A percentile compares a stretch with the other conserved stretches of the same genome.
Conservation (phyloP, 2,113 vertebrate species). For the Pomatostomus ruficeps region DNA sequence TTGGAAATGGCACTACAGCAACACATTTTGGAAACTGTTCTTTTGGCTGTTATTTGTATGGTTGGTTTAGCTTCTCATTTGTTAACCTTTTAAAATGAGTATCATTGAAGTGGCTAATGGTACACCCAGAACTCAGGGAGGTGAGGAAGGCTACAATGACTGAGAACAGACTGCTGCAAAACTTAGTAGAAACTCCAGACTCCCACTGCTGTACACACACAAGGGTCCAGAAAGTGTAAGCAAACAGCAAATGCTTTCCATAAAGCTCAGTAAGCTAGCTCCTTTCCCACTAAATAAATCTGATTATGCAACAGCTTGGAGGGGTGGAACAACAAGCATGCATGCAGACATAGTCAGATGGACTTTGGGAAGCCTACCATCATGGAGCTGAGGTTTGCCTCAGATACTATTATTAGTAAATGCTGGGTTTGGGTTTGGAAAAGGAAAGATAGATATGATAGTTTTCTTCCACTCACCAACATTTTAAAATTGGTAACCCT, state of each 20-base stretch:
- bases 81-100: constrained; percentile 83
- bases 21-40: constrained; percentile 79
- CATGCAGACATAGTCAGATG: background rate
- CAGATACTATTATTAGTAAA: background rate
- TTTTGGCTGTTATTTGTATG: constrained; percentile 84
- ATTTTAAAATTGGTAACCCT: background rate
- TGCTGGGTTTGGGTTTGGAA: background rate
- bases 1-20: constrained; percentile 74
- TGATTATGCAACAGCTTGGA: constrained; percentile 2
- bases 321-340: background rate
- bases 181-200: constrained; percentile 23
- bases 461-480: background rate
- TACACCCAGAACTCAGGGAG: constrained; percentile 59
- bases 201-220: background rate
- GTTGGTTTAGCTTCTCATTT: constrained; percentile 84
- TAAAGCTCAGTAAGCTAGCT: background rate
- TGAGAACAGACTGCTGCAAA: constrained; percentile 44
- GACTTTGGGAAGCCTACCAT: background rate
- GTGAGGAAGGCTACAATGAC: constrained; percentile 24
- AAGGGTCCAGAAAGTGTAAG: background rate
- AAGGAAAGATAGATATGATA: background rate
- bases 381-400: background rate
- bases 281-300: background rate
- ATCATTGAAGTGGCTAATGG: constrained; percentile 64
- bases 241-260: constrained; percentile 24